phyloP scores from a whole-genome alignment of 2,797 vertebrate genomes.

The Helostoma temminkii region DNA sequence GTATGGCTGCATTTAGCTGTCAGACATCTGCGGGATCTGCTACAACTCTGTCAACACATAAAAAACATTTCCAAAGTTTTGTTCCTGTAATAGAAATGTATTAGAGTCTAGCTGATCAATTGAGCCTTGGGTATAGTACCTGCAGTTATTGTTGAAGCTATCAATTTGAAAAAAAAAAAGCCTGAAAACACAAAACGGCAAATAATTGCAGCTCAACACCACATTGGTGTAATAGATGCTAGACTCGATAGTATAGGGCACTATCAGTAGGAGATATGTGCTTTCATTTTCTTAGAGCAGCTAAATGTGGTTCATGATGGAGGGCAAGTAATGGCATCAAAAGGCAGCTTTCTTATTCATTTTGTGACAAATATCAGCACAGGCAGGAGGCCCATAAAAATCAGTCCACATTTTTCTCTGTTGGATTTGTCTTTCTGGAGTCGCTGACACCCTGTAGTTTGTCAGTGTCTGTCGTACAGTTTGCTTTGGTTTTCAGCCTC shows the following conservation, averaged over 20 bases:
- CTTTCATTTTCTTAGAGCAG: slow-evolving; percentile 32
- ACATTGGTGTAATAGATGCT: slow-evolving; percentile 31
- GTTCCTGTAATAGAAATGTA: slow-evolving; percentile 33
- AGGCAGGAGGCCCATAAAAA: slow-evolving; percentile 26
- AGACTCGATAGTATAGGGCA: background rate
- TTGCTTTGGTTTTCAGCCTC: slow-evolving; percentile 24
- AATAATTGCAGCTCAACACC: slow-evolving; percentile 8
- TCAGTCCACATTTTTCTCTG: slow-evolving; percentile 27
- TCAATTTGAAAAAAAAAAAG: slow-evolving; percentile 7
- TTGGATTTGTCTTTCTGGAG: slow-evolving; percentile 28
- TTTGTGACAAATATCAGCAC: slow-evolving; percentile 42
- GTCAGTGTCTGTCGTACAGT: slow-evolving; percentile 28
- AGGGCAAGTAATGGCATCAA: slow-evolving; percentile 19
- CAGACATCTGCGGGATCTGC: slow-evolving; percentile 45
- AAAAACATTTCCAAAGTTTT: slow-evolving; percentile 25
- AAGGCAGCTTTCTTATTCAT: slow-evolving; percentile 41
- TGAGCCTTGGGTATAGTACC: background rate
- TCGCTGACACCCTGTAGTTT: slow-evolving; percentile 22
- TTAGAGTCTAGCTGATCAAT: slow-evolving; percentile 14
- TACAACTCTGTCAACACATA: slow-evolving; percentile 23
- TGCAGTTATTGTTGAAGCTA: slow-evolving; percentile 11
- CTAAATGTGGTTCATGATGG: slow-evolving; percentile 20
- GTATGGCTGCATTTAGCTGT: slow-evolving; percentile 21
- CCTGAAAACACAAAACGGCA: background rate
- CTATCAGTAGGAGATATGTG: slow-evolving; percentile 10